A percentile compares a stretch with the other conserved stretches of the same genome.
These are phyloP conservation scores for Rhagoletis zephyria DNA, from an alignment of 1,140 invertebrate species.

Conservation along the genomic window DNA sequence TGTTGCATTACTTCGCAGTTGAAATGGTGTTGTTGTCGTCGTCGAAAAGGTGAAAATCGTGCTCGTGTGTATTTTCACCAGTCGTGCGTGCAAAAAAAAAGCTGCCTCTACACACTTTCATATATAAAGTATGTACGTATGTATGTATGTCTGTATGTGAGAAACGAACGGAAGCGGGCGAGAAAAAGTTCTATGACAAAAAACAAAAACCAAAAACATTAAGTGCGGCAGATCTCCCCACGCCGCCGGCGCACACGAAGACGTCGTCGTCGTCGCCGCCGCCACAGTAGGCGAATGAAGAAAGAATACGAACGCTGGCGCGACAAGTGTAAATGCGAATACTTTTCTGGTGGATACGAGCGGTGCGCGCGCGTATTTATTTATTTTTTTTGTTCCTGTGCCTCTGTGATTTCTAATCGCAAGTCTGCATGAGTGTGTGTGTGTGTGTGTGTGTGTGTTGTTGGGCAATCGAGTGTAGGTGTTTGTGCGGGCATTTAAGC, in stretches of 20 bases:
- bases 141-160: background rate
- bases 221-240: background rate
- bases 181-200: background rate
- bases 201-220: conserved; percentile 16
- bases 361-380: conserved; percentile 26
- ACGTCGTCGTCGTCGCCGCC: too few species aligned
- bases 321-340: conserved; percentile 38
- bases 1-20: background rate
- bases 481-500: conserved; percentile 44
- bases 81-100: background rate
- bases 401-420: background rate
- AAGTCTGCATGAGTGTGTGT: background rate
- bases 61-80: background rate
- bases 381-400: background rate
- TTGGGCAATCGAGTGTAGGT: background rate
- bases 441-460: conserved; percentile 20
- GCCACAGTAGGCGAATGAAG: background rate
- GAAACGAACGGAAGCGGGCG: background rate
- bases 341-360: background rate
- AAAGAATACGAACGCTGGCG: background rate
- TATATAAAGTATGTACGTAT: background rate
- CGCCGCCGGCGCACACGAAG: conserved; percentile 15
- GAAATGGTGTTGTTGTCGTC: background rate
- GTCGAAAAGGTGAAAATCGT: conserved; percentile 32
- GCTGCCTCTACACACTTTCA: background rate